phyloP scores from a whole-genome alignment of 2,888 invertebrate genomes.

The Epirrhoe tristata region DNA sequence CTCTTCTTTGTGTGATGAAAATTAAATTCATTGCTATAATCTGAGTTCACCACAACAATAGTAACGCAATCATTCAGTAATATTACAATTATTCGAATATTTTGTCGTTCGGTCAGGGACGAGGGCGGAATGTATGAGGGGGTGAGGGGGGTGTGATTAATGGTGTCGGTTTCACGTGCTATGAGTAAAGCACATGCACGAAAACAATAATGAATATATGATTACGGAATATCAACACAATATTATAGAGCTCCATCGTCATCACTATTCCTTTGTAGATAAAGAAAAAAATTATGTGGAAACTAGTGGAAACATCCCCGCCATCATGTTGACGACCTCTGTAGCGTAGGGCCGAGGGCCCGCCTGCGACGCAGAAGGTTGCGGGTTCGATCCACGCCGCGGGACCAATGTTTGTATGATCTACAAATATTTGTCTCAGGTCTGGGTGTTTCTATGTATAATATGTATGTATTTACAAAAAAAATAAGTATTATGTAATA shows the following conservation, averaged over 20 bases:
- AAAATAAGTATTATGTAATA: too few relatives aligned
- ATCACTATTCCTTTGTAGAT: neutral
- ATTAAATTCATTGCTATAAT: slow-evolving; percentile 1
- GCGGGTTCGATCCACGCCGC: too few relatives aligned
- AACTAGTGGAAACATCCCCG: too few relatives aligned
- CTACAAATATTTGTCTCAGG: too few relatives aligned
- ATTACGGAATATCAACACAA: neutral
- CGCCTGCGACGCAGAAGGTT: too few relatives aligned
- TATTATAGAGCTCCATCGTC: neutral
- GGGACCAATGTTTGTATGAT: too few relatives aligned
- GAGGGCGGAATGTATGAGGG: neutral
- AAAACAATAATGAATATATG: slow-evolving; percentile 6
- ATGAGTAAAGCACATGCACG: slow-evolving; percentile 2
- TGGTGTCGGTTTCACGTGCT: slow-evolving; percentile 18
- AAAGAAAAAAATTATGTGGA: too few relatives aligned
- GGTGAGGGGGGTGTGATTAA: slow-evolving; percentile 20
- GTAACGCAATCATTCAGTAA: slow-evolving; percentile 30
- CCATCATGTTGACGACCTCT: too few relatives aligned
- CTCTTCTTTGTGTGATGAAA: too few relatives aligned
- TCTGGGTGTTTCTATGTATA: too few relatives aligned
- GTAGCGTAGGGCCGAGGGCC: too few relatives aligned
- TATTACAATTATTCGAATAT: slow-evolving; percentile 32
- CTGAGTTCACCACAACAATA: slow-evolving; percentile 23
- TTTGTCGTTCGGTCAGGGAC: slow-evolving; percentile 24
- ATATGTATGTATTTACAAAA: too few relatives aligned